Percentiles rank a stretch among this genome's conserved stretches.
These are phyloP conservation scores for Ifrita kowaldi DNA, from an alignment of 2,113 vertebrate genomes.

Conservation along the genomic window DNA sequence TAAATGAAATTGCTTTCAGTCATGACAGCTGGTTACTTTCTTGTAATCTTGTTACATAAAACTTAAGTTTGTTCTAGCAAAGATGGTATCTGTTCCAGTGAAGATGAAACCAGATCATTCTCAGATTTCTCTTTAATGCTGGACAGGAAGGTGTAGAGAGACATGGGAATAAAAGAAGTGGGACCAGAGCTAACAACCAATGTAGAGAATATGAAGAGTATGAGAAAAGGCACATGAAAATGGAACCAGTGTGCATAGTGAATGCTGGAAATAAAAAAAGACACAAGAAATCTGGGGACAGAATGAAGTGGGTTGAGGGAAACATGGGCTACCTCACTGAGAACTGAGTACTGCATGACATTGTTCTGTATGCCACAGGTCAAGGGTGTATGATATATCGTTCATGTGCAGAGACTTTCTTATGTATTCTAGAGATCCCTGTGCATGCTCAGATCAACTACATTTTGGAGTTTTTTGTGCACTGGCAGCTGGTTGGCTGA, in stretches of 20 bases:
- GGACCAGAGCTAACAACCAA: accelerated
- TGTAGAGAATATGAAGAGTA: background rate
- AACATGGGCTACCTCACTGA: background rate
- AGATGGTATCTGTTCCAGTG: background rate
- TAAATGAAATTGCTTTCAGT: background rate
- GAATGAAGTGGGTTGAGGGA: background rate
- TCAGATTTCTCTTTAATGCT: background rate
- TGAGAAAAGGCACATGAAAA: background rate
- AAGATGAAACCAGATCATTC: background rate
- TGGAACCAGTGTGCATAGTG: background rate
- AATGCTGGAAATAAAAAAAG: background rate
- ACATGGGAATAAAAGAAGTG: background rate
- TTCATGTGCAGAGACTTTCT: background rate
- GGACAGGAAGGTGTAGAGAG: background rate
- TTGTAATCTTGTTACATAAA: background rate
- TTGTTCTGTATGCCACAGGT: background rate
- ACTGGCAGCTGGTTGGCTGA: background rate
- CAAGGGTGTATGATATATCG: background rate
- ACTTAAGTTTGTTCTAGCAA: background rate
- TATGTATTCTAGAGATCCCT: background rate
- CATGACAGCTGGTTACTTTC: background rate
- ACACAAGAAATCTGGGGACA: background rate
- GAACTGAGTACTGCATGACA: background rate
- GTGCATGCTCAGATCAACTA: background rate
- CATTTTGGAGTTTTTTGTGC: background rate